Evolutionary conservation across 2,888 invertebrate genomes (phyloP).

Genomic region (Matsumyia berberina): DNA sequence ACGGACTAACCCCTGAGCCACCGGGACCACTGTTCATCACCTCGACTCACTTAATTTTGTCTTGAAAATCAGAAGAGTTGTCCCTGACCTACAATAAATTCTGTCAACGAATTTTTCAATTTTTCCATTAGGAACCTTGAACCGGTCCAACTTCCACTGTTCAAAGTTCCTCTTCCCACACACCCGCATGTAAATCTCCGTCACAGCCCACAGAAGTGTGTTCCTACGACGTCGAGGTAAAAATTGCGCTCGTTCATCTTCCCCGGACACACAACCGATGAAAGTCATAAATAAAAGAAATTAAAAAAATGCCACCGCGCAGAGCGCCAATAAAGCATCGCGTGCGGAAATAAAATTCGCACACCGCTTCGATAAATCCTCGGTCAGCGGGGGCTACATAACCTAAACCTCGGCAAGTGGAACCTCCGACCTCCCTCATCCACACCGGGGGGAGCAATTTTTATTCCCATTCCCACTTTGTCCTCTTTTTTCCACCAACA

Average conservation of each 20-base stretch:
- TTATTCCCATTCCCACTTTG: conserved; percentile 14
- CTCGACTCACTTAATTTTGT: too few species aligned
- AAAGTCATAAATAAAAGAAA: conserved; percentile 55
- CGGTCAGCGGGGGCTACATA: conserved; percentile 15
- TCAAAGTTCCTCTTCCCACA: too few species aligned
- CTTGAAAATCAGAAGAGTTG: too few species aligned
- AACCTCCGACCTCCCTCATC: neutral
- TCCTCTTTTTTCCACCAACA: conserved; percentile 26
- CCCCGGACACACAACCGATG: conserved; percentile 1
- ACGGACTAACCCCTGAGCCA: too few species aligned
- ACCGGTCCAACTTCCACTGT: too few species aligned
- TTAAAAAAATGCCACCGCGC: conserved; percentile 31
- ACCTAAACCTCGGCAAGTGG: conserved; percentile 29
- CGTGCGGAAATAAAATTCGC: conserved; percentile 45
- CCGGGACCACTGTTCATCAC: too few species aligned
- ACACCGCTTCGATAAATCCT: conserved; percentile 52
- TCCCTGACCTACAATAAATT: too few species aligned
- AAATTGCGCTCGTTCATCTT: conserved; percentile 31
- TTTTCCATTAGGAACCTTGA: too few species aligned
- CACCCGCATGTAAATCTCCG: too few species aligned
- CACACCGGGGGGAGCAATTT: conserved; percentile 29
- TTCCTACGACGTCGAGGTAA: too few species aligned
- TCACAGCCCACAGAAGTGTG: too few species aligned
- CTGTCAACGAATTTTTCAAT: too few species aligned
- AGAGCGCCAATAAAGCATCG: conserved; percentile 49